Evolutionary conservation across 2,888 invertebrate genomes (phyloP), one percentile per base, ranked within the genome.

Genomic region (Trichopria drosophilae): DNA sequence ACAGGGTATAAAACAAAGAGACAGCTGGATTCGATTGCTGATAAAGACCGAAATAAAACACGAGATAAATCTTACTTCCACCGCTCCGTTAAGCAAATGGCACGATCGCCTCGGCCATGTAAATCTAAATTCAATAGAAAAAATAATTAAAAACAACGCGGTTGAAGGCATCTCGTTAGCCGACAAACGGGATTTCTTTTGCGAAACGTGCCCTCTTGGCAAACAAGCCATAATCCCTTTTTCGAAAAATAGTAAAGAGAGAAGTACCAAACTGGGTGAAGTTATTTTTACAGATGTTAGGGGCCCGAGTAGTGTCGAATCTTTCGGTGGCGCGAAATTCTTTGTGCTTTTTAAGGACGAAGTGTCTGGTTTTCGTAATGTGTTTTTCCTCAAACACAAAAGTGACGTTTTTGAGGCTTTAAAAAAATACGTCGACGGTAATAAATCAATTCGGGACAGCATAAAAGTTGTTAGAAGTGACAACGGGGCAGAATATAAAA

Each of bases 11-110:
- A 51, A 46, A 53, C 43, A 31, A 13, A 4, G 7, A 5, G 43
- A 51, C 23, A 53, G 49, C 28, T 18, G 46, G 13, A 43, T 44
- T n/a, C 45, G 36, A 3, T 43, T 54, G 40, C 37, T 43, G 18
- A 47, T 52, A 3, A 43, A 22, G 40, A 28, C 46, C 2, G 18
- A 49, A 31, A 24, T n/a, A 1, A 24, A 13, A 12, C 2, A 9
- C 16, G 16, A 10, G 12, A 34, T 39, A 4, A 51, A 51, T 42
- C 19, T 36, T n/a, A 28, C 41, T 12, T 39, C 35, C 13, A 15
- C 12, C 4, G 41, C 23, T 12, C 10, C 46, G 3, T 9, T 46
- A n/a, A 29, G 32, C n/a, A 9, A 12, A 6, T 46, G 29, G 31
- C 37, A 46, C 13, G 46, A 46, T 13, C 39, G 39, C 5, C 39